Evolutionary conservation across 2,797 vertebrate genomes (phyloP).

Genomic region (Petrocephalus sullivani): DNA sequence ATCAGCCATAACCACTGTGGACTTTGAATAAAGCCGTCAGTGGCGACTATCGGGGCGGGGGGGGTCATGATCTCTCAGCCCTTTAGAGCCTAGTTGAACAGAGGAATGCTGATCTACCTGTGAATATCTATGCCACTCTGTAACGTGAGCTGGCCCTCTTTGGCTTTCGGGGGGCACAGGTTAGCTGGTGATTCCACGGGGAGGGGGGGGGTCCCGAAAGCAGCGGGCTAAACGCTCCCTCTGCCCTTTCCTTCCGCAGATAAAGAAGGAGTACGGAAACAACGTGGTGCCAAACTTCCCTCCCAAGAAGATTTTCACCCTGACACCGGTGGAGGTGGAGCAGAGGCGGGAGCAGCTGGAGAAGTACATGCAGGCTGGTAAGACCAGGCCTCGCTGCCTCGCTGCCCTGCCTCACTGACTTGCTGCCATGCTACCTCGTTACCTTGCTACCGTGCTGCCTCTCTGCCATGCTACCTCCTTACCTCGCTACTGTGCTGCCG

Average conservation of each 20-base stretch:
- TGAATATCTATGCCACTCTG: background rate
- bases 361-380: constrained; percentile 98
- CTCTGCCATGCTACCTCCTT: no score
- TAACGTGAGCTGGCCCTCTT: background rate
- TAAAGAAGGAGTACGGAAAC: constrained; percentile 90
- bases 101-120: background rate
- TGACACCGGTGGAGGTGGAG: constrained; percentile 89
- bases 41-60: background rate
- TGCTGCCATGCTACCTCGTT: no score
- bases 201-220: background rate
- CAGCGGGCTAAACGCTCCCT: background rate
- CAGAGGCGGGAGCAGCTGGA: constrained; percentile 93
- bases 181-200: background rate
- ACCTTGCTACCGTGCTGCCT: no score
- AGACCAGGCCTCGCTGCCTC: constrained; percentile 45
- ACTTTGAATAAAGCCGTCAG: background rate
- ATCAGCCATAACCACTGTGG: no score
- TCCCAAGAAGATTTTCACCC: constrained; percentile 96
- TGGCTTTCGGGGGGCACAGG: background rate
- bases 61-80: background rate
- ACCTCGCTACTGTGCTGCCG: no score
- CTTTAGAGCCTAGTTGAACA: background rate
- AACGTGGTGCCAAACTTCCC: constrained; percentile 90
- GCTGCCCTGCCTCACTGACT: no score
- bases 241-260: constrained; percentile 52